Evolutionary conservation across 2,888 invertebrate species (phyloP).

Genomic region (Pollenia griseotomentosa): DNA sequence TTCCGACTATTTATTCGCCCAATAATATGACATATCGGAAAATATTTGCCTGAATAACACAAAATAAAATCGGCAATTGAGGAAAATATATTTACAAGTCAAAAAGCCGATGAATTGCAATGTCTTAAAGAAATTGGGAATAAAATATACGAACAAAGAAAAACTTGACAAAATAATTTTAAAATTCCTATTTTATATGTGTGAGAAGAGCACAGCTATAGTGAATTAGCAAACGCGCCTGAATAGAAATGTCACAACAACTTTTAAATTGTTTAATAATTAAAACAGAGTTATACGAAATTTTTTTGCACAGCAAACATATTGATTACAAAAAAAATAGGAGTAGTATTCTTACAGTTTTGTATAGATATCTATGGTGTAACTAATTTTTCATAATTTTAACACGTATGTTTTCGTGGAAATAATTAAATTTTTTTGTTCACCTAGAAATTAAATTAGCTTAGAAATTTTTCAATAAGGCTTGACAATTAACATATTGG

Average conservation of each 20-base stretch:
- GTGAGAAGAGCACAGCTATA: slow-evolving; percentile 45
- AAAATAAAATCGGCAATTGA: slow-evolving; percentile 63
- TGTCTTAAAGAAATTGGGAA: slow-evolving; percentile 29
- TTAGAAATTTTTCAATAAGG: too few species aligned
- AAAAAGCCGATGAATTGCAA: slow-evolving; percentile 56
- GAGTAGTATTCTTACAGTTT: too few species aligned
- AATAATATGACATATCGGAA: slow-evolving; percentile 65
- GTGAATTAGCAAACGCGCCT: slow-evolving; percentile 22
- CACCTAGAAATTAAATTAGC: too few species aligned
- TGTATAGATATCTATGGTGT: too few species aligned
- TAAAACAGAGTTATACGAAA: not conserved
- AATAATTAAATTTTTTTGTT: too few species aligned
- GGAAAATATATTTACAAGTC: slow-evolving; percentile 46
- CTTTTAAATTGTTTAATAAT: not conserved
- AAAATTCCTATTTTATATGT: not conserved
- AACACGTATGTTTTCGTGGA: too few species aligned
- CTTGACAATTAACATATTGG: too few species aligned
- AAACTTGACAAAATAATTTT: slow-evolving; percentile 3
- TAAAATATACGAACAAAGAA: slow-evolving; percentile 30
- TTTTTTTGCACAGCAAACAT: slow-evolving; percentile 1
- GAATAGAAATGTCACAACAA: slow-evolving; percentile 45
- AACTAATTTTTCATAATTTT: too few species aligned
- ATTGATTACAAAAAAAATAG: too few species aligned
- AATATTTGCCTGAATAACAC: slow-evolving; percentile 53
- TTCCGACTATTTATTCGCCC: slow-evolving; percentile 47